Evolutionary conservation across 2,888 invertebrate genomes (phyloP).

Genomic region (Diogma glabrata): DNA sequence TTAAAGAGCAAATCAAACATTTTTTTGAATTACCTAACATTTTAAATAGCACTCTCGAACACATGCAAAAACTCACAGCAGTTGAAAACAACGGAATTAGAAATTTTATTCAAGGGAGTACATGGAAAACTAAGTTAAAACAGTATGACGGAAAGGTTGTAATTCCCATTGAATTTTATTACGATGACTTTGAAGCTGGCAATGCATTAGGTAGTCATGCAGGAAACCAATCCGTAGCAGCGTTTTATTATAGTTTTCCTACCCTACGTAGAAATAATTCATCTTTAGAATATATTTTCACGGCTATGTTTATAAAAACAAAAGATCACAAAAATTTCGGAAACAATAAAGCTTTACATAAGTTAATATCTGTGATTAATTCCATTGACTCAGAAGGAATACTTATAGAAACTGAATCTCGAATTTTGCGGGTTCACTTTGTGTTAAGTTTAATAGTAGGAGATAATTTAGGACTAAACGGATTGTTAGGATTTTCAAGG

Average conservation of each 20-base stretch:
- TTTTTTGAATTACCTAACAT: constrained; percentile 6
- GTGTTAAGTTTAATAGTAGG: constrained; percentile 13
- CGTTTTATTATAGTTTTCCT: constrained; percentile 7
- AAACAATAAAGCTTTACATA: constrained; percentile 11
- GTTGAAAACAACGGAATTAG: background rate
- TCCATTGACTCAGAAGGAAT: constrained; percentile 9
- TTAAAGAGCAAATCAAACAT: background rate
- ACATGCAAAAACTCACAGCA: background rate
- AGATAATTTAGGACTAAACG: constrained; percentile 17
- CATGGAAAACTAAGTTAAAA: background rate
- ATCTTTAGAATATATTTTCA: too few relatives aligned
- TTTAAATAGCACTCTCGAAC: background rate
- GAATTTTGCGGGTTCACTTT: constrained; percentile 12
- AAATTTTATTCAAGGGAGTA: constrained; percentile 10
- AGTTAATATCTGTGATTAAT: constrained; percentile 6
- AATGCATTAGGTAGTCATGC: constrained; percentile 7
- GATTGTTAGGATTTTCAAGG: constrained; percentile 15
- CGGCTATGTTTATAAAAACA: too few relatives aligned
- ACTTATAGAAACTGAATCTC: background rate
- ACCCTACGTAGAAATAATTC: background rate
- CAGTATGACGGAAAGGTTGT: background rate
- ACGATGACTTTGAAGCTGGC: background rate
- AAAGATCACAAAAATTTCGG: constrained; percentile 14
- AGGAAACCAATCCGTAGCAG: constrained; percentile 6
- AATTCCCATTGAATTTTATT: background rate